Percentiles rank a stretch among this genome's conserved stretches.
Evolutionary conservation across 2,888 invertebrate genomes (phyloP).

Genomic region (Plebejus anna): DNA sequence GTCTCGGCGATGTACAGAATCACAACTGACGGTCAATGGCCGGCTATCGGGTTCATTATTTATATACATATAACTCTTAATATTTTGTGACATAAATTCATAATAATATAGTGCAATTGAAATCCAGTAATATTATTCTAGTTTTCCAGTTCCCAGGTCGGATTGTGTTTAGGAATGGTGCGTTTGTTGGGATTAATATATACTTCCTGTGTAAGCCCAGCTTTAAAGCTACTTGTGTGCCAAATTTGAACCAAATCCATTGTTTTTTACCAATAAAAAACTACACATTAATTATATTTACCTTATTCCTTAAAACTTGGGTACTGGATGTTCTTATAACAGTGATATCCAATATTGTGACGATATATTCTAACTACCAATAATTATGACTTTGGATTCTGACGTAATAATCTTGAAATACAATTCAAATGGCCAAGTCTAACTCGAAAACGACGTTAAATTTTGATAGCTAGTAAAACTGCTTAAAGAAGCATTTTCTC

Average conservation of each 20-base stretch:
- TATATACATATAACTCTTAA: not conserved
- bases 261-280: constrained; percentile 4
- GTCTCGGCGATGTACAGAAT: not conserved
- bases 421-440: not conserved
- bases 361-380: not conserved
- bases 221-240: constrained; percentile 8
- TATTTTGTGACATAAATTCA: not conserved
- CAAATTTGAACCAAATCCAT: constrained; percentile 14
- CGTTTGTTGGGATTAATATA: not conserved
- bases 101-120: not conserved
- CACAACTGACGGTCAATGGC: not conserved
- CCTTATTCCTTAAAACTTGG: not conserved
- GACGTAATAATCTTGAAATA: not conserved
- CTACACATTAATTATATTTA: not conserved
- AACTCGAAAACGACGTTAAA: not conserved
- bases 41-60: not conserved
- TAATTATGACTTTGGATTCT: not conserved
- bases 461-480: not conserved
- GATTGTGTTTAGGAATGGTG: not conserved
- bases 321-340: not conserved
- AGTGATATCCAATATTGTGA: not conserved
- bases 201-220: not conserved
- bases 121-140: constrained; percentile 1
- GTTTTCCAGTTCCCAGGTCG: constrained; percentile 10
- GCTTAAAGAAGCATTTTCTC: not conserved